A percentile compares a stretch with the other conserved stretches of the same genome.
These are phyloP conservation scores for Gymnocypris eckloni DNA, from an alignment of 2,797 vertebrate genomes.

Conservation along the genomic window DNA sequence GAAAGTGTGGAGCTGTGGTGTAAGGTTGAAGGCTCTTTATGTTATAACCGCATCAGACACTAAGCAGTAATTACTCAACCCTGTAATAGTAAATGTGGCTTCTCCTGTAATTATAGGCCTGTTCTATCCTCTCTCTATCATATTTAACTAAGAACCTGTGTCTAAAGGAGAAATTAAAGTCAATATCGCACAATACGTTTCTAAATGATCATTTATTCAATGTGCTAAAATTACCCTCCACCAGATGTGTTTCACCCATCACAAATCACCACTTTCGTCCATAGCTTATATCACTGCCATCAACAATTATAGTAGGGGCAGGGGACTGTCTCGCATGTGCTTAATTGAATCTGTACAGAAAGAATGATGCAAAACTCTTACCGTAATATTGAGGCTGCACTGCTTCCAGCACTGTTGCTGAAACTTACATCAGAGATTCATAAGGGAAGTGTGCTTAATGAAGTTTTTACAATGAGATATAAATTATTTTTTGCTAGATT, in stretches of 20 bases:
- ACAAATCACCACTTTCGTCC: conserved; percentile 11
- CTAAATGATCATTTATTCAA: too few species aligned
- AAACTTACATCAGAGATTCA: conserved; percentile 43
- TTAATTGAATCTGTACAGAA: conserved; percentile 19
- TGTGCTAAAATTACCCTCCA: conserved; percentile 5
- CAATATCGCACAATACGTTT: not conserved
- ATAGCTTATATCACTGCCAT: not conserved
- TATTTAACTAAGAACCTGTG: conserved; percentile 5
- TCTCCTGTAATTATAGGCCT: conserved; percentile 24
- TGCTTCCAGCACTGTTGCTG: not conserved
- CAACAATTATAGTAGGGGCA: not conserved
- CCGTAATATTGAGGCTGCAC: not conserved
- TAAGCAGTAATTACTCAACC: conserved; percentile 29
- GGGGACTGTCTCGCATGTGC: conserved; percentile 13
- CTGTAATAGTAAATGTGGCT: conserved; percentile 27
- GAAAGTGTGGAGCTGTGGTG: not conserved
- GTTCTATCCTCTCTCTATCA: not conserved
- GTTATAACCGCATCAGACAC: not conserved
- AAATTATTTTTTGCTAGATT: not conserved
- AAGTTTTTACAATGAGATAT: not conserved
- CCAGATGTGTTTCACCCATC: conserved; percentile 12
- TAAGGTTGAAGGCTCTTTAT: conserved; percentile 10
- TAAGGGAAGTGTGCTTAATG: conserved; percentile 14
- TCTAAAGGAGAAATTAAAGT: conserved; percentile 26
- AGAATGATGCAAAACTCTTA: conserved; percentile 14